Evolutionary conservation across 2,888 invertebrate genomes (phyloP), one percentile per base, ranked within the genome.

Genomic region (Drosophila phalerata): DNA sequence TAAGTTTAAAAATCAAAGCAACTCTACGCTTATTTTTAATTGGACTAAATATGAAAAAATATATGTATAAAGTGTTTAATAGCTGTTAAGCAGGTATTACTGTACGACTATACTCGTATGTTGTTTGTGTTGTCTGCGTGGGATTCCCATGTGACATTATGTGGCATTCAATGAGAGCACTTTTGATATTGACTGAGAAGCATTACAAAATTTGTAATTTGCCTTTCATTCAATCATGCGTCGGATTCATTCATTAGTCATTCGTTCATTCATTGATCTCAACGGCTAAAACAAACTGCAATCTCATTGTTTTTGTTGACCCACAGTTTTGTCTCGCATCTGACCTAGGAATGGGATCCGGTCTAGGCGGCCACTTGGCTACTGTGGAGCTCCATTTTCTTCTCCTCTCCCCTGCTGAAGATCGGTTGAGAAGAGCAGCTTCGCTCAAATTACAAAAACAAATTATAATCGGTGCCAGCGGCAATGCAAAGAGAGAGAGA

Each of bases 221-320:
- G 17, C 56, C 11, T 43, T 69, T 66, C 32, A 43, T 45, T 45
- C 45, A 57, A 34, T 45, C 56, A 56, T 56, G 34, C 56, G 56
- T 37, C 34, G 42, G 11, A 37, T 51, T 37, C n/a, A 61, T 17
- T 43, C 45, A 53, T 47, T 32, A 66, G 60, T 56, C 64, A 53
- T 45, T 49, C 43, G 38, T 32, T 53, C 57, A 68, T 68, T 78
- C 68, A 77, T 78, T 64, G 64, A 77, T 55, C 58, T 58, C 48
- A 47, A 52, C 49, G 47, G 55, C 53, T 49, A 37, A 52, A 34
- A 45, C 68, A 77, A 76, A 75, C 11, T 78, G 81, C 85, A 64
- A 48, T 55, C 75, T 81, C 85, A 82, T 85, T 85, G 82, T 81
- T 81, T 67, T 72, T 74, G 72, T 74, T 85, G 69, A 77, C 69